These are phyloP conservation scores for Fragum whitleyi DNA, from an alignment of 2,888 invertebrate species.

Conservation along the genomic window DNA sequence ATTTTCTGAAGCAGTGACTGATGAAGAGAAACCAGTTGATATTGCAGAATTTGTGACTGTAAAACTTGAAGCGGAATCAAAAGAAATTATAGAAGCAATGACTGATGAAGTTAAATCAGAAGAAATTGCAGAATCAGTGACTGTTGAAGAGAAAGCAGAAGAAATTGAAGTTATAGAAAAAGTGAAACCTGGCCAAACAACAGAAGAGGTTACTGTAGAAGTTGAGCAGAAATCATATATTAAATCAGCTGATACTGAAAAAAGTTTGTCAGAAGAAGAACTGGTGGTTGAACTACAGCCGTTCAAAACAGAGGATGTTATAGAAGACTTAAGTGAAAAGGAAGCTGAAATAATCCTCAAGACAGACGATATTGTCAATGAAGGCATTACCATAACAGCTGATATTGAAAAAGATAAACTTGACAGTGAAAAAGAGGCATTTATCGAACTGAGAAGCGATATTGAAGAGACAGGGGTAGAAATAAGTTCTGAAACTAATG, in stretches of 20 bases:
- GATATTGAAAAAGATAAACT: conserved; percentile 22
- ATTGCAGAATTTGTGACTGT: not conserved
- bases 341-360: conserved; percentile 4
- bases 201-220: conserved; percentile 10
- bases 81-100: conserved; percentile 25
- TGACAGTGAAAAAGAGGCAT: conserved; percentile 75
- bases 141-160: not conserved
- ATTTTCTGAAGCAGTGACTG: too few relatives aligned
- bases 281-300: conserved; percentile 15
- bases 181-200: conserved; percentile 21
- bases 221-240: conserved; percentile 6
- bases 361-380: conserved; percentile 41
- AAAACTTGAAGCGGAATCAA: conserved; percentile 21
- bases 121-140: not conserved
- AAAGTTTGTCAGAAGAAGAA: conserved; percentile 22
- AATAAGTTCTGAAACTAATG: not conserved
- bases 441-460: conserved; percentile 45
- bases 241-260: conserved; percentile 13
- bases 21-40: conserved; percentile 11
- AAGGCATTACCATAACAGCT: conserved; percentile 1
- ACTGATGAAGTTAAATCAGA: conserved; percentile 23
- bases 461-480: not conserved
- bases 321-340: conserved; percentile 36
- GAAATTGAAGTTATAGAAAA: conserved; percentile 24
- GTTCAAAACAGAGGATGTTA: conserved; percentile 10